Percentiles rank a stretch among this genome's conserved stretches.
phyloP scores from a whole-genome alignment of 2,888 invertebrate genomes.

The Agriotes lineatus region DNA sequence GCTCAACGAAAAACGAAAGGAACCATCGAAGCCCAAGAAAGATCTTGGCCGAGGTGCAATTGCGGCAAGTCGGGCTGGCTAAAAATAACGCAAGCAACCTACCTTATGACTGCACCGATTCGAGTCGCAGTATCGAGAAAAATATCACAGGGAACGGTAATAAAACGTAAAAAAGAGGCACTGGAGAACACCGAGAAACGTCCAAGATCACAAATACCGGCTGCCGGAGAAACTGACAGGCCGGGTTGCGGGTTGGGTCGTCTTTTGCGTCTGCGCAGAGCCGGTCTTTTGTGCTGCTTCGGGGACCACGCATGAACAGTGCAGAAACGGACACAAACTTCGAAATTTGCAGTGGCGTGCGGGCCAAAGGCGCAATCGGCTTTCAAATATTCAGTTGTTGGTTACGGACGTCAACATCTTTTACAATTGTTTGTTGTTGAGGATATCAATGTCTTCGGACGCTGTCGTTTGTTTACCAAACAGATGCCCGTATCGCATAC shows the following conservation, averaged over 20 bases:
- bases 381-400: neutral
- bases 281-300: slow-evolving; percentile 10
- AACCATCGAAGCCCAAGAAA: slow-evolving; percentile 9
- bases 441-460: too few species aligned
- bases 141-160: slow-evolving; percentile 41
- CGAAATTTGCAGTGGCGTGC: too few species aligned
- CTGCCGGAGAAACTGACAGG: slow-evolving; percentile 45
- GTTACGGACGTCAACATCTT: too few species aligned
- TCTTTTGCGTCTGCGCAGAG: slow-evolving; percentile 41
- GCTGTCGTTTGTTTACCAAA: too few species aligned
- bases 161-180: slow-evolving; percentile 42
- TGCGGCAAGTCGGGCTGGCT: neutral
- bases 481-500: too few species aligned
- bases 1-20: slow-evolving; percentile 16
- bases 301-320: slow-evolving; percentile 28
- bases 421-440: too few species aligned
- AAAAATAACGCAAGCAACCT: slow-evolving; percentile 8
- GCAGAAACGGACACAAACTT: neutral
- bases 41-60: neutral
- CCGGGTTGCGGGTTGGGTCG: slow-evolving; percentile 46
- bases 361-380: neutral
- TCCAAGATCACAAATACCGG: slow-evolving; percentile 47
- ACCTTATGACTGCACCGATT: slow-evolving; percentile 7
- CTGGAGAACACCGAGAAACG: slow-evolving; percentile 36
- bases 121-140: neutral